Evolutionary conservation across 2,113 vertebrate genomes (phyloP).

Genomic region (Xyrauchen texanus): DNA sequence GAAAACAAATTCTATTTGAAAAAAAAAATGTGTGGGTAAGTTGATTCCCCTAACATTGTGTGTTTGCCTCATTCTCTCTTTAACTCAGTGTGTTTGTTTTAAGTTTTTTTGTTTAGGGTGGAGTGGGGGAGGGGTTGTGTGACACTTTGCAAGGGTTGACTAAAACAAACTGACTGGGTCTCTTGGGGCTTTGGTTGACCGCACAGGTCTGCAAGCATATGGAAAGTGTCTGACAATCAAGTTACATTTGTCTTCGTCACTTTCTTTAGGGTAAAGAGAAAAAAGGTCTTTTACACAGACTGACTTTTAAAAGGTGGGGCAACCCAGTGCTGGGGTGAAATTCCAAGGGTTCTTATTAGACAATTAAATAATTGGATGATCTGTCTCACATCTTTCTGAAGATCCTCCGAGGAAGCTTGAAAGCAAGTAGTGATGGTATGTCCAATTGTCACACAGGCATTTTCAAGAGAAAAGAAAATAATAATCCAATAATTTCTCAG

Average conservation of each 20-base stretch:
- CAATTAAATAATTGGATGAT: constrained; percentile 66
- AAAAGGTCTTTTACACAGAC: constrained; percentile 46
- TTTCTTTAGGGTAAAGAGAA: constrained; percentile 48
- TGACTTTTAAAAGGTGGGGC: constrained; percentile 30
- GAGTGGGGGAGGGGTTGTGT: constrained; percentile 5
- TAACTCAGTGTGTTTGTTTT: constrained; percentile 64
- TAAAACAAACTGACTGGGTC: constrained; percentile 43
- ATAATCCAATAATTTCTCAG: constrained; percentile 54
- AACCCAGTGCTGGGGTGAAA: constrained; percentile 41
- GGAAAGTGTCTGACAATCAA: constrained; percentile 57
- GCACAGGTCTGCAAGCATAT: constrained; percentile 54
- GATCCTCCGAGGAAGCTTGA: constrained; percentile 37
- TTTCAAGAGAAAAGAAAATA: constrained; percentile 42
- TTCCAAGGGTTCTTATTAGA: constrained; percentile 61
- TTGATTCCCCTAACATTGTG: constrained; percentile 54
- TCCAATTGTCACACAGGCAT: constrained; percentile 21
- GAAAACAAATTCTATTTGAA: constrained; percentile 49
- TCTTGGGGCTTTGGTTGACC: constrained; percentile 45
- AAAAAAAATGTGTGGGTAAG: constrained; percentile 57
- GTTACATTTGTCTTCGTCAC: constrained; percentile 57
- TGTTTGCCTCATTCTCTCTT: constrained; percentile 53
- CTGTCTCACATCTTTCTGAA: constrained; percentile 60
- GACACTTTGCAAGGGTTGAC: constrained; percentile 50
- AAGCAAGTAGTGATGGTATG: constrained; percentile 35
- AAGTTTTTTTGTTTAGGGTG: constrained; percentile 41